Base-by-base conservation (phyloP, 2,113 vertebrate species). In the Glareola pratincola region DNA sequence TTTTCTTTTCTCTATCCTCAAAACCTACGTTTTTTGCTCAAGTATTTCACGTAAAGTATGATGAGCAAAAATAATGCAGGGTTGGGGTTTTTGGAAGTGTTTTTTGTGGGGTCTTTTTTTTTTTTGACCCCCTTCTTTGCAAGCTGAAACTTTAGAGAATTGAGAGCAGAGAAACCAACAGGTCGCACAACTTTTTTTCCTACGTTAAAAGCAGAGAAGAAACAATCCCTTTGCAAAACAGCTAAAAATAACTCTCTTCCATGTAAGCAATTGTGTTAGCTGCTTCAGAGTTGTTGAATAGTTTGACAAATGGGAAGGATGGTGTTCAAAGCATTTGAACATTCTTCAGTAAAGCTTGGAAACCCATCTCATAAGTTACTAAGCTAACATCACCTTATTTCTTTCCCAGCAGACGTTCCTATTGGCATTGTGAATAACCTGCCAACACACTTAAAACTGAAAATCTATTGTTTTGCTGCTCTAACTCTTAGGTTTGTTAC, bases 1-100 rank as follows among this genome's bases (percentile, higher is more conserved):
- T 43, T 71, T 72, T 13, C 3, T 54, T 75, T 63, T 3, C 8
- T 36, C 10, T 53, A 6, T n/a, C 1, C 6, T 84, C 15, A 37
- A 43, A 92, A 45, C 8, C 3, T 39, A 15, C 6, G 17, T 0
- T 5, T 34, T 69, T 67, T 24, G 0, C 13, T 50, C 3, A 43
- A 14, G 13, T 43, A 17, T 76, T 91, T 56, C 2, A 48, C 22
- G 19, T 48, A 21, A 43, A 45, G 3, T 24, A 12, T 30, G 10
- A 7, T 11, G 34, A 67, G 64, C 36, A 63, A 71, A 89, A 81
- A 13, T 5, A 14, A 12, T 36, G 24, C 18, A 11, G 16, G 2
- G 8, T 32, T 56, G 56, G 51, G 50, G 12, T 3, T 24, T 34
- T 47, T 67, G n/a, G 60, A 62, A 62, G 36, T 27, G 12, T 10